These are phyloP conservation scores for Drosophila subquinaria DNA, from an alignment of 2,888 invertebrate species.

Conservation along the genomic window DNA sequence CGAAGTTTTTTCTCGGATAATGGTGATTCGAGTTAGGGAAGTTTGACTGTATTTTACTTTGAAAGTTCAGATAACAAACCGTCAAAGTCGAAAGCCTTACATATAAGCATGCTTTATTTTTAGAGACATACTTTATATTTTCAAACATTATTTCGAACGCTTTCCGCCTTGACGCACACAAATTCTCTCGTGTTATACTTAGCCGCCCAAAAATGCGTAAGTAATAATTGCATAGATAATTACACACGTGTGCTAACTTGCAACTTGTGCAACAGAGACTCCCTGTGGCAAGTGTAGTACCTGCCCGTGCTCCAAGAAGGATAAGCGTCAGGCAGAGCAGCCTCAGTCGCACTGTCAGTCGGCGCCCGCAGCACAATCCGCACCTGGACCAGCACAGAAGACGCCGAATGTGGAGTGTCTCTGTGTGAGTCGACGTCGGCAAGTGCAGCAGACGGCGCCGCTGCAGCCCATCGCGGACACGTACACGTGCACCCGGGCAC, in stretches of 20 bases:
- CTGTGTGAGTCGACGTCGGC: constrained; percentile 32
- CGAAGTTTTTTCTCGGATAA: no score
- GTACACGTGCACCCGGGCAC: constrained; percentile 41
- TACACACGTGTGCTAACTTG: not conserved
- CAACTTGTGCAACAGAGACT: constrained; percentile 14
- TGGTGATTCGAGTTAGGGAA: no score
- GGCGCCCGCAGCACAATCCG: constrained; percentile 3
- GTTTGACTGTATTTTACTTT: no score
- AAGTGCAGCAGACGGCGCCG: not conserved
- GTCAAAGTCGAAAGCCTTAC: not conserved
- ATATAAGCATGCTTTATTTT: constrained; percentile 4
- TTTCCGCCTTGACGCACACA: constrained; percentile 5
- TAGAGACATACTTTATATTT: not conserved
- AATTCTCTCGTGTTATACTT: constrained; percentile 26
- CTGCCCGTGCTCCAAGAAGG: constrained; percentile 48
- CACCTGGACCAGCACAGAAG: not conserved
- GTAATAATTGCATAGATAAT: constrained; percentile 1
- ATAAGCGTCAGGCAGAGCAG: constrained; percentile 7
- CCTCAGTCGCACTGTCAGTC: constrained; percentile 6
- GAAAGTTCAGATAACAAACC: not conserved
- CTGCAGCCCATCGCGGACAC: constrained; percentile 49
- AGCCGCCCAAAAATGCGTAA: constrained; percentile 48
- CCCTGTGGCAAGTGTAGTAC: constrained; percentile 65
- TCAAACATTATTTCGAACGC: not conserved
- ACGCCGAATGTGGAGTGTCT: constrained; percentile 43